Base-by-base conservation (phyloP, 2,888 invertebrate genomes). In the Macaria liturata region DNA sequence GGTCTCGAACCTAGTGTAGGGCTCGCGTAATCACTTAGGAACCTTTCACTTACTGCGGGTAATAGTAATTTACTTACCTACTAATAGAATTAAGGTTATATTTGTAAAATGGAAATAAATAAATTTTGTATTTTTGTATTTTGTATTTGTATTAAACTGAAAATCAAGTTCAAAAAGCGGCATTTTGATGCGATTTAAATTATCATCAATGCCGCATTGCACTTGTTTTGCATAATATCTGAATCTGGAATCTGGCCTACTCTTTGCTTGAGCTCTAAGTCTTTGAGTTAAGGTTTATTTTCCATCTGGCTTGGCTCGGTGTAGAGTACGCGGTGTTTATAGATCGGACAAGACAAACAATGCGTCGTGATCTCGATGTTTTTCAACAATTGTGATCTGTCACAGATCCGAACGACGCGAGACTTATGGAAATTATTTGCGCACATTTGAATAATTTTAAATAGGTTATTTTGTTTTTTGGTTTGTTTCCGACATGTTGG, bases 271-370 rank as follows among this genome's bases (percentile, higher is more conserved):
- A 20, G 39, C 46, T 57, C 49, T 65, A 43, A 4, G 7, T 3
- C 50, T 9, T 43, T 20, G 48, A 3, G 30, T 49, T 59, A 67
- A 42, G 51, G 59, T 60, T 59, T 20, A 59, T 46, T 61, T 58
- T 57, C 6, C 31, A 9, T 3, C 8, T 8, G 30, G 34, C 30
- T 37, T 9, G 32, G 40, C 39, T 54, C 54, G 57, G 57, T 20
- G 53, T 54, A 49, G 52, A 50, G 37, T 48, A 47, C 46, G 61
- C 44, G 20, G 57, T 86, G 86, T 86, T 87, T 88, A 83, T 81
- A 85, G 86, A 84, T 85, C 80, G 82, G 80, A 68, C 70, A 71
- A 77, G 74, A 81, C 84, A 87, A 86, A 69, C 69, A 69, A 66
- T 65, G 57, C 56, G 59, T 54, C 58, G 67, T 67, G 74, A 72